Evolutionary conservation across 2,888 invertebrate genomes (phyloP).

Genomic region (Synanthedon myopaeformis): DNA sequence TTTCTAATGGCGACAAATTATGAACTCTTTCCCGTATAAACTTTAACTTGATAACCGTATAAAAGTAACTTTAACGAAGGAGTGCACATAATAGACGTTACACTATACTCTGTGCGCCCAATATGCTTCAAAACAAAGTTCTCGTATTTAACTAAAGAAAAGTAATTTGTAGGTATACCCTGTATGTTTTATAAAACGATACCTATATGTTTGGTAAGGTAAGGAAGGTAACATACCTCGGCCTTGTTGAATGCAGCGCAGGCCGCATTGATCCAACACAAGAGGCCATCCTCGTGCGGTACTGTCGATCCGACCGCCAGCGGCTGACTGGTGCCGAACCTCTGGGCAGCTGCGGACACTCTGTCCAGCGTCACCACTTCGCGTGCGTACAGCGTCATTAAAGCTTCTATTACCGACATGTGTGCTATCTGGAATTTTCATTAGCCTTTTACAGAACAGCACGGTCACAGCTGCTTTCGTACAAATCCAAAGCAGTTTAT

Average conservation of each 20-base stretch:
- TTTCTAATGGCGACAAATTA: too few relatives aligned
- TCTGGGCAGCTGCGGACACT: conserved; percentile 85
- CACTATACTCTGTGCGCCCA: too few relatives aligned
- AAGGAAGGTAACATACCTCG: conserved; percentile 28
- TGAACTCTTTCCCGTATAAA: too few relatives aligned
- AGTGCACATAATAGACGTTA: too few relatives aligned
- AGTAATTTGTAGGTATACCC: not conserved
- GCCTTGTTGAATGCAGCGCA: conserved; percentile 79
- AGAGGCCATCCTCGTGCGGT: conserved; percentile 84
- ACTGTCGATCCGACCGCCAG: conserved; percentile 57
- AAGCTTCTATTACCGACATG: conserved; percentile 94
- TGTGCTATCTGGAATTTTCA: conserved; percentile 84
- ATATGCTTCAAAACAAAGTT: too few relatives aligned
- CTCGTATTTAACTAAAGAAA: too few relatives aligned
- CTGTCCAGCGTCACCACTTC: conserved; percentile 92
- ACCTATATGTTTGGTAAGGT: too few relatives aligned
- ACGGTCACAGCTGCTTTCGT: too few relatives aligned
- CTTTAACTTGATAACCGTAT: too few relatives aligned
- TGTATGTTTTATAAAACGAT: not conserved
- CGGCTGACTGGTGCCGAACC: conserved; percentile 71
- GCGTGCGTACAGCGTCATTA: conserved; percentile 93
- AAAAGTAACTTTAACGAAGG: too few relatives aligned
- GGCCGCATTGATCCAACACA: conserved; percentile 91
- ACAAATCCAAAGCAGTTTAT: too few relatives aligned
- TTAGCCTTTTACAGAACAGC: too few relatives aligned